Evolutionary conservation across 92 coral and sea anemone species (phyloP), one percentile per base, ranked within the genome.

Genomic region (Zoanthus sansibaricus): DNA sequence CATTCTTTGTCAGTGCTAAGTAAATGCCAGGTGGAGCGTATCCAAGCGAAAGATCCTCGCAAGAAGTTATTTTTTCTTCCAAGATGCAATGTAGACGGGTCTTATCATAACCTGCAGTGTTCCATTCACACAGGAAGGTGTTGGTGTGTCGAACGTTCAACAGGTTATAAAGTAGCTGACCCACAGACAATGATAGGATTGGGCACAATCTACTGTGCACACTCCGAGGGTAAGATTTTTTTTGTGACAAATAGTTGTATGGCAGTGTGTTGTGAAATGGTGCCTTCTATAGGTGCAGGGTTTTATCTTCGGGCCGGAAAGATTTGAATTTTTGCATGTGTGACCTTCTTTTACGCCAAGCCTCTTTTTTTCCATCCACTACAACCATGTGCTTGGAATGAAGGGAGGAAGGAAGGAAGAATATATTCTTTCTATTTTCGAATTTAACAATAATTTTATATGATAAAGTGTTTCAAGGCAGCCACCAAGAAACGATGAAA

Each of bases 121-220:
- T 96, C 99, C 62, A 84, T 96, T 78, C 94, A 95, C 83, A 80
- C 87, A 51, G 78, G 78, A 61, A 90, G 75, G 76, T 97, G 99
- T 31, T 97, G 99, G 99, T 97, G 99, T 55, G 99, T 97, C 0
- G 95, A 97, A 71, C 88, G 86, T 32, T 82, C 91, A 66, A 88
- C 95, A 46, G 99, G 99, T 5, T 95, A 97, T 86, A 97, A 97
- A 90, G 84, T 90, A 49, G 93, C 94, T 3, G 99, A 95, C 45
- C 94, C 91, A 71, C 58, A 90, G n/a, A 70, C 31, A 14, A 42
- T 55, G 10, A 83, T 77, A 46, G 93, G 90, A 42, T 61, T 71
- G 44, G 76, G 84, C 47, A 96, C 98, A 14, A 88, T 76, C 78
- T 95, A 90, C 70, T 97, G 99, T 82, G 74, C 90, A 46, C 7